Conservation (phyloP, 92 coral and sea anemone genomes). For the Zoanthus sansibaricus region DNA sequence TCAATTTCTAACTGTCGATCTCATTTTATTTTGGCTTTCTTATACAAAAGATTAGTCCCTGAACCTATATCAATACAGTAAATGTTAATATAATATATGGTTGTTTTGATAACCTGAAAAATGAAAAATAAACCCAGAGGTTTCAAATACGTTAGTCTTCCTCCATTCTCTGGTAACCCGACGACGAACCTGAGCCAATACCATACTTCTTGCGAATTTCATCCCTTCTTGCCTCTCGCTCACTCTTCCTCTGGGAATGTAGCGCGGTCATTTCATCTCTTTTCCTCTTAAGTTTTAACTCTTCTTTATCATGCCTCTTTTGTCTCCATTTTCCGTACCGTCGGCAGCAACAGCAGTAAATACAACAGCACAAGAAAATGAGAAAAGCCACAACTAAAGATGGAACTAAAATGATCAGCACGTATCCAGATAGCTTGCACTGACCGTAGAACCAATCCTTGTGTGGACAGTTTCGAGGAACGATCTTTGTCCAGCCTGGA, state of each 20-base stretch:
- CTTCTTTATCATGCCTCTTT: conserved; percentile 91
- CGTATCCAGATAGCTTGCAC: conserved; percentile 79
- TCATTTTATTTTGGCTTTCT: neutral
- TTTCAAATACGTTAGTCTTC: conserved; percentile 36
- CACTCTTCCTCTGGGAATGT: conserved; percentile 87
- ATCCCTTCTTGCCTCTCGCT: conserved; percentile 83
- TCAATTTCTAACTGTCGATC: neutral
- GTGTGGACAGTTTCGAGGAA: conserved; percentile 83
- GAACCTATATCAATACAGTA: neutral
- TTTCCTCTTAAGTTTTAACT: conserved; percentile 85
- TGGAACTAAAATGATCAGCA: conserved; percentile 89
- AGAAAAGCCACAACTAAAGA: conserved; percentile 75
- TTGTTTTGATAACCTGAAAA: neutral
- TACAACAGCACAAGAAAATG: conserved; percentile 87
- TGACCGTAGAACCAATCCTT: conserved; percentile 87
- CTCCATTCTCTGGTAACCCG: conserved; percentile 89
- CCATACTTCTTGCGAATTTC: conserved; percentile 97
- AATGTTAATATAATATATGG: neutral
- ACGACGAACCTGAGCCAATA: conserved; percentile 76
- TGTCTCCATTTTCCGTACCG: conserved; percentile 76
- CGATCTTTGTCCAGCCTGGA: conserved; percentile 79
- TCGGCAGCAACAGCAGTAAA: conserved; percentile 99
- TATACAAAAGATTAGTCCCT: neutral
- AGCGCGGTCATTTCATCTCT: conserved; percentile 87
- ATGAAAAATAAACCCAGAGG: neutral